Base-by-base conservation (phyloP, 2,888 invertebrate genomes). In the Doris montereyensis region DNA sequence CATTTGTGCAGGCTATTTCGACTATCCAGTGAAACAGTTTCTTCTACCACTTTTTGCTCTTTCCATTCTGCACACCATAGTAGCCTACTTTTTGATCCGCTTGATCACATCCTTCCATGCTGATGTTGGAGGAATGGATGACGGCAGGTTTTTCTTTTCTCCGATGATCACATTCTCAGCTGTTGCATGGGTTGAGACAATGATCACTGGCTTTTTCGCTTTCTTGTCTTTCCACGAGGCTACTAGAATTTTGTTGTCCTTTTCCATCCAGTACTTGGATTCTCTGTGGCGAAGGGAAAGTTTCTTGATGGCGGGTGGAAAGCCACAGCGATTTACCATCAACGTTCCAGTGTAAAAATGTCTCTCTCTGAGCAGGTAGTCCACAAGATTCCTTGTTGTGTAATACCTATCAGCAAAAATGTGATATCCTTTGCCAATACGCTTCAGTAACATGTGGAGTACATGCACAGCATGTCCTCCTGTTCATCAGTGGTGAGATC, bases 301-400 rank as follows among this genome's bases (percentile, higher is more conserved):
- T 10, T 21, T 60, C 26, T 52, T n/a, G 5, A 71, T 4, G 17
- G 5, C 30, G n/a, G 32, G 34, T 71, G 71, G 71, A 26, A 75
- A 75, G 3, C 57, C 57, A 2, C 28, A 13, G 5, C 75, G 52
- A 5, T 21, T 26, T 21, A 5, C 10, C 8, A 52, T 5, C 4
- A 58, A 5, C 3, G 75, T 75, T n/a, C 62, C 75, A 28, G 75
- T 75, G 28, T 75, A 75, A n/a, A 35, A 60, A 10, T 32, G 21
- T 4, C 30, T 4, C 21, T 75, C 26, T 2, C n/a, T 21, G 1
- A 21, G 1, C 32, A 62, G 62, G 21, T n/a, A 62, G n/a, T 62
- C n/a, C 10, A 62, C n/a, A 62, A 62, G 62, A 8, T 13, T 13
- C 5, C 24, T n/a, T 13, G 21, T n/a, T 4, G 24, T 62, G 62